Conservation (phyloP, 2,888 invertebrate genomes). For the Protodeltote pygarga region DNA sequence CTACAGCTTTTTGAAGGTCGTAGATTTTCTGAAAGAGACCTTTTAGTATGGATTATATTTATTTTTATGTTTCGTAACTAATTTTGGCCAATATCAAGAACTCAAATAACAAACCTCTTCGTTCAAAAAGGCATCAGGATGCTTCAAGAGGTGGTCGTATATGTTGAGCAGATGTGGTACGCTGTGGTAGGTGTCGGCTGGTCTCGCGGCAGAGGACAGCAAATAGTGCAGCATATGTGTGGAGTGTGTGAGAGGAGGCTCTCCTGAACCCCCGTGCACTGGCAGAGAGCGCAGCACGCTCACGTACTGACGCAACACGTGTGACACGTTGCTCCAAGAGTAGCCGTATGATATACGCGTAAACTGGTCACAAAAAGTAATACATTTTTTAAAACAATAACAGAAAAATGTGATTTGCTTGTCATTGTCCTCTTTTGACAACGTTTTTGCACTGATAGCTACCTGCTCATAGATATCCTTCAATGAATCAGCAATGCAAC, state of each 20-base stretch:
- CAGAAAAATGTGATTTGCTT: not conserved
- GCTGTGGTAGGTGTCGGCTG: slow-evolving; percentile 81
- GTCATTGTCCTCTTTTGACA: not conserved
- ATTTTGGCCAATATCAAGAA: not conserved
- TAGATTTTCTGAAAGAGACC: slow-evolving; percentile 72
- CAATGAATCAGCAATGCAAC: slow-evolving; percentile 89
- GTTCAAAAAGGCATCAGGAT: slow-evolving; percentile 89
- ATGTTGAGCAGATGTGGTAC: slow-evolving; percentile 89
- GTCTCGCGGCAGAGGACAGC: slow-evolving; percentile 69
- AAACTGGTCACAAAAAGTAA: slow-evolving; percentile 65
- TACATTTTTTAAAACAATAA: too few species aligned
- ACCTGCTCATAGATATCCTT: slow-evolving; percentile 89
- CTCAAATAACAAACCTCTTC: slow-evolving; percentile 88
- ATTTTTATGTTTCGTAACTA: too few species aligned
- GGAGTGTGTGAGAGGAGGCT: slow-evolving; percentile 86
- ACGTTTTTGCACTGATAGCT: slow-evolving; percentile 6
- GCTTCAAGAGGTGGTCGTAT: slow-evolving; percentile 71
- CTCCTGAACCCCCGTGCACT: slow-evolving; percentile 89
- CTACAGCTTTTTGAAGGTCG: slow-evolving; percentile 76
- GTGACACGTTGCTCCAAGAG: slow-evolving; percentile 86
- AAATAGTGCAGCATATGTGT: slow-evolving; percentile 87
- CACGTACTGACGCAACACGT: slow-evolving; percentile 86
- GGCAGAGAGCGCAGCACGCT: slow-evolving; percentile 82
- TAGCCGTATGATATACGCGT: slow-evolving; percentile 87
- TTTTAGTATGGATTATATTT: not conserved